Conservation (phyloP, 2,113 vertebrate species). For the Sprattus sprattus region DNA sequence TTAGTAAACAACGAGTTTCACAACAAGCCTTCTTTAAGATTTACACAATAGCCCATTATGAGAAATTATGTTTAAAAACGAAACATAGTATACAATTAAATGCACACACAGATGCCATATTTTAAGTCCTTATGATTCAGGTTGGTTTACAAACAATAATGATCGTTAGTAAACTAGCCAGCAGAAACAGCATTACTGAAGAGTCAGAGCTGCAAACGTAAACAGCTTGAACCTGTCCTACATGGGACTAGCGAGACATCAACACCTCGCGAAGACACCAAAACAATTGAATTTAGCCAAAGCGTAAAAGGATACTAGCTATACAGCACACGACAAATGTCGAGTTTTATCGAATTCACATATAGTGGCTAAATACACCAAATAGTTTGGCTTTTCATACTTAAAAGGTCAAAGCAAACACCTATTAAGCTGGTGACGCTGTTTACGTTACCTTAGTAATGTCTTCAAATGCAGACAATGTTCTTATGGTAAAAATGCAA, state of each 20-base stretch:
- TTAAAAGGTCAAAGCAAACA: neutral
- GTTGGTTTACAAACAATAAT: too few species aligned
- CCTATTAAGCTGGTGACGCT: neutral
- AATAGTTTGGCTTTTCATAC: neutral
- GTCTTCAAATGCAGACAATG: constrained; percentile 47
- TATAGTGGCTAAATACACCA: neutral
- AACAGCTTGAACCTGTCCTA: neutral
- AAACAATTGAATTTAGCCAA: neutral
- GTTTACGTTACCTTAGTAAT: constrained; percentile 58
- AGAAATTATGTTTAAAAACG: too few species aligned
- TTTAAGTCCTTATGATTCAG: too few species aligned
- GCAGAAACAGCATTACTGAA: neutral
- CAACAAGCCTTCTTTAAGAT: neutral
- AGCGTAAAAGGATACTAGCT: neutral
- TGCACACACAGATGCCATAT: too few species aligned
- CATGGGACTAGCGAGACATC: neutral
- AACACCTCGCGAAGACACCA: neutral
- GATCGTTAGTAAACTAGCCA: neutral
- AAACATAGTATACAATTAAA: too few species aligned
- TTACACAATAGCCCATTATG: too few species aligned
- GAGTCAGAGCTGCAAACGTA: neutral
- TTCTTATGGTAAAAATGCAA: neutral
- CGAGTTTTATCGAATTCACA: neutral
- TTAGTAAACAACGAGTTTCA: neutral
- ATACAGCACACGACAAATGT: neutral